Percentiles rank a stretch among this genome's conserved stretches.
Evolutionary conservation across 2,888 invertebrate species (phyloP).

Genomic region (Spisula solida): DNA sequence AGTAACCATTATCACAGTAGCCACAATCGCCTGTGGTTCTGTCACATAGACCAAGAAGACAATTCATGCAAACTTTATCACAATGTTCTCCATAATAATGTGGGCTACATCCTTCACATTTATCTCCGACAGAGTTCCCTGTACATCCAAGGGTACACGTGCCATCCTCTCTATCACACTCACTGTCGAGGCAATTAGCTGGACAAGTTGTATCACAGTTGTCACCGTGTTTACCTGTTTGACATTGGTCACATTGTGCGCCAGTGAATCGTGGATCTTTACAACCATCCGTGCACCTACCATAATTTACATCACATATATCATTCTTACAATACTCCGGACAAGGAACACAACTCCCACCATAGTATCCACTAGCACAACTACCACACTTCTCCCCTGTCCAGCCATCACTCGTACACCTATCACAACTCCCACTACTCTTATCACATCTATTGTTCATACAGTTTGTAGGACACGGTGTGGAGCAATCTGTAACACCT

Average conservation of each 20-base stretch:
- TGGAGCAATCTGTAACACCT: neutral
- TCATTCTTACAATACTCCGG: neutral
- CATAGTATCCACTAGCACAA: neutral
- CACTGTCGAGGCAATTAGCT: neutral
- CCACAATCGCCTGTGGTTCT: neutral
- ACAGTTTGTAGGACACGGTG: neutral
- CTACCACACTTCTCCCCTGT: neutral
- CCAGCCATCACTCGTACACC: neutral
- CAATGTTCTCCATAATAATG: neutral
- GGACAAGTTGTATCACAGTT: neutral
- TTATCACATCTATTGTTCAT: conserved; percentile 11
- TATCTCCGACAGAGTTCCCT: neutral
- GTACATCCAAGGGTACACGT: neutral
- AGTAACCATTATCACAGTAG: neutral
- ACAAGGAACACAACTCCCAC: neutral
- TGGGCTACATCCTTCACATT: neutral
- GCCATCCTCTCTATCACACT: neutral
- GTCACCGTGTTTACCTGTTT: neutral
- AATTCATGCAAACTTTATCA: neutral
- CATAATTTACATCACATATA: neutral
- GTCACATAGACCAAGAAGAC: neutral
- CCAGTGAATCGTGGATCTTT: neutral
- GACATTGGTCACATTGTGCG: neutral
- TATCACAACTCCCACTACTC: neutral
- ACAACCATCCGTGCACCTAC: neutral